Conservation (phyloP, 2,888 invertebrate species). For the Scaptomyza flava region DNA sequence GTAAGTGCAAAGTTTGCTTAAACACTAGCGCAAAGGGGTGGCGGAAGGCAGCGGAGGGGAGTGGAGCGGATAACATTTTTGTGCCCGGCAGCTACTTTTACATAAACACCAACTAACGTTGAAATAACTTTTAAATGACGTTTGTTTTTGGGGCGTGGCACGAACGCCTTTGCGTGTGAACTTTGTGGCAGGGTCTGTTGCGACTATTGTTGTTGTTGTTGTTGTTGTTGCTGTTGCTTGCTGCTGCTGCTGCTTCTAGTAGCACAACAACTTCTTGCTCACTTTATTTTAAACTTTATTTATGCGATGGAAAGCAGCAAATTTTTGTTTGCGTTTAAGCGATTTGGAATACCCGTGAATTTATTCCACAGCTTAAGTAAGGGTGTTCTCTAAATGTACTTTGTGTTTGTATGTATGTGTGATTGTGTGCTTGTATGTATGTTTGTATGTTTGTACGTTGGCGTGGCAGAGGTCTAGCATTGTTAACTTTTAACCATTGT, state of each 20-base stretch:
- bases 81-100: slow-evolving; percentile 67
- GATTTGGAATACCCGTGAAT: slow-evolving; percentile 58
- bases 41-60: background rate
- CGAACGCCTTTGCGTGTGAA: slow-evolving; percentile 71
- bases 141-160: slow-evolving; percentile 68
- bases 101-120: slow-evolving; percentile 77
- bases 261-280: slow-evolving; percentile 55
- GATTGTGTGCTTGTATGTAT: slow-evolving; percentile 1
- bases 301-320: slow-evolving; percentile 73
- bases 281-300: slow-evolving; percentile 77
- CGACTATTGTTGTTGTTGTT: slow-evolving; percentile 13
- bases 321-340: slow-evolving; percentile 72
- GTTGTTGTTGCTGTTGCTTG: slow-evolving; percentile 1
- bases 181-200: slow-evolving; percentile 53
- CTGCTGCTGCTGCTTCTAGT: slow-evolving; percentile 13
- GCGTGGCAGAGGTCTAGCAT: slow-evolving; percentile 25
- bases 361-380: slow-evolving; percentile 46
- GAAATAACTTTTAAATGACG: slow-evolving; percentile 79
- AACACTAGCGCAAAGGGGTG: slow-evolving; percentile 32
- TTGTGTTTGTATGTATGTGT: background rate
- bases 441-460: background rate
- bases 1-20: slow-evolving; percentile 62
- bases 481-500: slow-evolving; percentile 69
- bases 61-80: slow-evolving; percentile 39
- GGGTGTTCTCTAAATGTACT: slow-evolving; percentile 6